A percentile compares a stretch with the other conserved stretches of the same genome.
Evolutionary conservation across 2,888 invertebrate genomes (phyloP).

Genomic region (Scaeva pyrastri): DNA sequence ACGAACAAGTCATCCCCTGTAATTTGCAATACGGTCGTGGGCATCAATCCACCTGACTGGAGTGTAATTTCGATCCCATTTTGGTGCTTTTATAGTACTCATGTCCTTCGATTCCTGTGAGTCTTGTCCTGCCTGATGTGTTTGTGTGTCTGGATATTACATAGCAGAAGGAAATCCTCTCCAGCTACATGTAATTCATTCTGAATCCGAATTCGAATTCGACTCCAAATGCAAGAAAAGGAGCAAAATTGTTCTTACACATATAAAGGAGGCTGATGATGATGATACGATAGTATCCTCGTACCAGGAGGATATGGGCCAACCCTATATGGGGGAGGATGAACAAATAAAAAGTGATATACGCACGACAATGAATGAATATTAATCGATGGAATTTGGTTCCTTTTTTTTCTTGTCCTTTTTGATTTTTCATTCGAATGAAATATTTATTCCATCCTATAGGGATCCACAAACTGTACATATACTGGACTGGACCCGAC

Average conservation of each 20-base stretch:
- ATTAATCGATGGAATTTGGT: conserved; percentile 80
- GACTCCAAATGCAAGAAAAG: conserved; percentile 39
- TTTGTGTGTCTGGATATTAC: conserved; percentile 33
- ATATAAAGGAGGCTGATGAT: background rate
- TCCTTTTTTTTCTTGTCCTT: conserved; percentile 10
- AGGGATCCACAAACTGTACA: conserved; percentile 23
- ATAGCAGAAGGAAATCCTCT: conserved; percentile 57
- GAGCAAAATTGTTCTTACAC: conserved; percentile 56
- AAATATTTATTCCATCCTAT: conserved; percentile 50
- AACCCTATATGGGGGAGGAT: conserved; percentile 50
- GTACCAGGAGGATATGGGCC: conserved; percentile 28
- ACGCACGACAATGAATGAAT: conserved; percentile 83
- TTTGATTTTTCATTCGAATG: conserved; percentile 71
- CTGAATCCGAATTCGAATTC: conserved; percentile 30
- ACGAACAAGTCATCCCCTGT: conserved; percentile 61
- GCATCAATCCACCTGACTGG: conserved; percentile 47
- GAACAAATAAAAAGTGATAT: conserved; percentile 83
- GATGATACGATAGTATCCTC: too few relatives aligned
- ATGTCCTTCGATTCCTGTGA: conserved; percentile 45
- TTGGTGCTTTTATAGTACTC: conserved; percentile 57
- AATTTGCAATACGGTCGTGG: conserved; percentile 60
- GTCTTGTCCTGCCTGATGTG: too few relatives aligned
- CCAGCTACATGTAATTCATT: conserved; percentile 70
- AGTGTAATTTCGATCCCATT: conserved; percentile 71
- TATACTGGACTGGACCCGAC: background rate